Evolutionary conservation across 2,113 vertebrate genomes (phyloP).

Genomic region (Melozone crissalis): DNA sequence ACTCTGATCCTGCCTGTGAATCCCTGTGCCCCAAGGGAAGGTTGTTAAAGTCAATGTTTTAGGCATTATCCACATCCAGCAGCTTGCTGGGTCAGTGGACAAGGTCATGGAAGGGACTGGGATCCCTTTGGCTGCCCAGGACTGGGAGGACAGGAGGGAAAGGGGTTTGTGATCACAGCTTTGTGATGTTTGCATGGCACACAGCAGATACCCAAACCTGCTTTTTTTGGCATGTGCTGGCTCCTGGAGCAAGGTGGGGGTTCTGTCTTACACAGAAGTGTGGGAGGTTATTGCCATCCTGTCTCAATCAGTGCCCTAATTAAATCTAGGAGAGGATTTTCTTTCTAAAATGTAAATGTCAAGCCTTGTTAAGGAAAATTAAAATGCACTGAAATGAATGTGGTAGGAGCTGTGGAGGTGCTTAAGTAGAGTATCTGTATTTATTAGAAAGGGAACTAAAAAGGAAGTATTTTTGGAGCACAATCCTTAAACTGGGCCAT

Average conservation of each 20-base stretch:
- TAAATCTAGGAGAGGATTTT: conserved; percentile 27
- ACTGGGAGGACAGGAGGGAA: background rate
- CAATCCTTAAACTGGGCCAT: background rate
- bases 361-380: conserved; percentile 30
- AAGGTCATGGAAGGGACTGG: background rate
- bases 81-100: background rate
- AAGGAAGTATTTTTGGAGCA: background rate
- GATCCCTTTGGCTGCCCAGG: background rate
- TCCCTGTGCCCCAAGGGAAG: background rate
- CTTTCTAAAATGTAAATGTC: conserved; percentile 23
- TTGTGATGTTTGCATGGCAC: background rate
- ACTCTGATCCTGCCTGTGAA: background rate
- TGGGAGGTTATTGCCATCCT: background rate
- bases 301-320: conserved; percentile 10
- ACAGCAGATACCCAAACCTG: background rate
- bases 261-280: background rate
- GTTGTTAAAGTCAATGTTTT: background rate
- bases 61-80: background rate
- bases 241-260: background rate
- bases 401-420: background rate
- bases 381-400: conserved; percentile 18
- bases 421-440: background rate
- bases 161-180: background rate
- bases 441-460: background rate
- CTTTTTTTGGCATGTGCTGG: background rate